Percentiles rank a stretch among this genome's conserved stretches.
These are phyloP conservation scores for Lasioglossum calceatum DNA, from an alignment of 2,888 invertebrate genomes.

Conservation along the genomic window DNA sequence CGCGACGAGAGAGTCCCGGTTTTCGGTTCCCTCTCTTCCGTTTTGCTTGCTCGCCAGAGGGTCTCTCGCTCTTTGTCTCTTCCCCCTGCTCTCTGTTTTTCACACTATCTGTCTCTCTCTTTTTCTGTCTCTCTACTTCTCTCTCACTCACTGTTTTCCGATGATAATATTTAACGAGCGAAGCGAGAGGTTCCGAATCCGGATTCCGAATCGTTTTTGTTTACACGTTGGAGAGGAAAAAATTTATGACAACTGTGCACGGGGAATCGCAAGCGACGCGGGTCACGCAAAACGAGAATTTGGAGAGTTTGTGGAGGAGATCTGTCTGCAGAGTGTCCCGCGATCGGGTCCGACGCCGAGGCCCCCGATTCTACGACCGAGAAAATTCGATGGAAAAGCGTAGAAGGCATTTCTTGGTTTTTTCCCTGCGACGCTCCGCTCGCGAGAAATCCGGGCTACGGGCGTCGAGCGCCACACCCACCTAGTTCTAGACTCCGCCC, in stretches of 20 bases:
- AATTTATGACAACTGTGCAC: neutral
- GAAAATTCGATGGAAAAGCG: neutral
- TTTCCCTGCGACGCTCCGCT: slow-evolving; percentile 10
- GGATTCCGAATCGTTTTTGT: slow-evolving; percentile 12
- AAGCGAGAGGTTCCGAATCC: slow-evolving; percentile 46
- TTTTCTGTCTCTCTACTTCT: slow-evolving; percentile 22
- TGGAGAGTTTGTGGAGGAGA: neutral
- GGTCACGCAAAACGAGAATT: slow-evolving; percentile 48
- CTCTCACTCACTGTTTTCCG: slow-evolving; percentile 5
- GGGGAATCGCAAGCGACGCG: slow-evolving; percentile 59
- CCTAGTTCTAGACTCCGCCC: slow-evolving; percentile 2
- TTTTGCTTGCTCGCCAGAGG: slow-evolving; percentile 30
- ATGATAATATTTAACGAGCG: slow-evolving; percentile 32
- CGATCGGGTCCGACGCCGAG: neutral
- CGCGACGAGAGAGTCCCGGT: slow-evolving; percentile 39
- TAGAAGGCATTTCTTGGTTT: neutral
- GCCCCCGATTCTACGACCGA: slow-evolving; percentile 7
- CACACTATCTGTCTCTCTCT: neutral
- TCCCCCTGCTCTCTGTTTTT: slow-evolving; percentile 2
- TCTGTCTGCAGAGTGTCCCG: slow-evolving; percentile 2
- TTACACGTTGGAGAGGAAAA: neutral
- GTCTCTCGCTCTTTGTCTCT: slow-evolving; percentile 14
- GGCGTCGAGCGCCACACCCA: neutral
- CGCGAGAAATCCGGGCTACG: slow-evolving; percentile 2
- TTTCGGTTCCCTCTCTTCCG: slow-evolving; percentile 26